Conservation (phyloP, 2,888 invertebrate species). For the Ochropleura plecta region DNA sequence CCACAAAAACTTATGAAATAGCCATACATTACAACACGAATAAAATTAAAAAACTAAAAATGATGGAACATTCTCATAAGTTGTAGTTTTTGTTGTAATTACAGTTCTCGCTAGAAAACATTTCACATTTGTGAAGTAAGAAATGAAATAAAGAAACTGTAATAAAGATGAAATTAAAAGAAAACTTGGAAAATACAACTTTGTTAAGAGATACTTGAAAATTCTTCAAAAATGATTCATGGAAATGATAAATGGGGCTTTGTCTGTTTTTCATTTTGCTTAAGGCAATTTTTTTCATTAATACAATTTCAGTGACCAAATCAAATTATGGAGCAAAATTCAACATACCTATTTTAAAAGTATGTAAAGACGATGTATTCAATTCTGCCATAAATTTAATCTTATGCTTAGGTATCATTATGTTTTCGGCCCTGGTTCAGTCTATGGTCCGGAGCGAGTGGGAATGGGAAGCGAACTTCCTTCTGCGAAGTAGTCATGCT, state of each 20-base stretch:
- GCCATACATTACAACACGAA: slow-evolving; percentile 18
- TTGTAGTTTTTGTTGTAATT: slow-evolving; percentile 65
- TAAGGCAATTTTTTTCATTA: not conserved
- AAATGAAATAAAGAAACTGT: slow-evolving; percentile 57
- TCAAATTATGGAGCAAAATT: not conserved
- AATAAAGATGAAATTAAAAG: slow-evolving; percentile 65
- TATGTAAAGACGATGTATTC: not conserved
- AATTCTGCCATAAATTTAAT: not conserved
- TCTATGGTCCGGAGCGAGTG: too few relatives aligned
- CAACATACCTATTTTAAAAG: not conserved
- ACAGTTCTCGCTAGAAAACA: slow-evolving; percentile 60
- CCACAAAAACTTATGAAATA: slow-evolving; percentile 14
- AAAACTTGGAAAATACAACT: slow-evolving; percentile 46
- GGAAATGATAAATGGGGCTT: slow-evolving; percentile 14
- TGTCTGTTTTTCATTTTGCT: not conserved
- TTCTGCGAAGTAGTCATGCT: too few relatives aligned
- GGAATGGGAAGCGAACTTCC: too few relatives aligned
- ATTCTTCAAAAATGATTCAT: slow-evolving; percentile 32
- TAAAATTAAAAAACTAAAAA: slow-evolving; percentile 36
- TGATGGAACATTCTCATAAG: slow-evolving; percentile 52
- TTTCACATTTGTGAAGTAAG: slow-evolving; percentile 61
- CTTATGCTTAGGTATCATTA: not conserved
- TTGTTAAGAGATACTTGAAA: slow-evolving; percentile 39
- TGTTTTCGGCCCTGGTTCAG: too few relatives aligned
- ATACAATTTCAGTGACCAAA: not conserved